Evolutionary conservation across 2,113 vertebrate genomes (phyloP).

Genomic region (Neomonachus schauinslandi): DNA sequence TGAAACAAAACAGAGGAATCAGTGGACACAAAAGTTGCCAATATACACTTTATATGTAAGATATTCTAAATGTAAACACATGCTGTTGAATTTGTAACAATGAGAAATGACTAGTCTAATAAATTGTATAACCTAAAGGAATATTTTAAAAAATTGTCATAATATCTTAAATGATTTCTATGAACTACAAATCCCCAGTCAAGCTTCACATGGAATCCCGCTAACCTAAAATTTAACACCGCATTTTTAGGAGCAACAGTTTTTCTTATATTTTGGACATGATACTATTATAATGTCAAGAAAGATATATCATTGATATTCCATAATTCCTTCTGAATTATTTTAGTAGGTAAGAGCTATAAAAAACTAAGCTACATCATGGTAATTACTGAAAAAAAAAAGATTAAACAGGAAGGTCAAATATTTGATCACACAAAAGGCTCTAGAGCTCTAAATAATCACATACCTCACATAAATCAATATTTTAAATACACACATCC

Average conservation of each 20-base stretch:
- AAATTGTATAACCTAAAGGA: neutral
- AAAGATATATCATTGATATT: constrained; percentile 20
- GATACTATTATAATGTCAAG: constrained; percentile 3
- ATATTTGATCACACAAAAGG: constrained; percentile 64
- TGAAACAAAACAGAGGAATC: neutral
- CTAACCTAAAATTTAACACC: neutral
- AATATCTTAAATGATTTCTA: neutral
- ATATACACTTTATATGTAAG: neutral
- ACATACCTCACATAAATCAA: constrained; percentile 20
- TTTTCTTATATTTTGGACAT: neutral
- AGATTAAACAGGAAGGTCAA: constrained; percentile 31
- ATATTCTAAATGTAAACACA: neutral
- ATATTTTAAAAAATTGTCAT: neutral
- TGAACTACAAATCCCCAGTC: neutral
- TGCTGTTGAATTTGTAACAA: neutral
- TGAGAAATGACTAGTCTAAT: neutral
- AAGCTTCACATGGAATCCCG: neutral
- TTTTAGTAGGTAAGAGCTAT: neutral
- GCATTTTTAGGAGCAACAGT: neutral
- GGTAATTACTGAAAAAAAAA: neutral
- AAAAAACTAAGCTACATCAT: constrained; percentile 40
- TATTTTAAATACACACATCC: constrained; percentile 55
- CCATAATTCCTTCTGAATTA: constrained; percentile 24
- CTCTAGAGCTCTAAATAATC: constrained; percentile 2
- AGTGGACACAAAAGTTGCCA: neutral